A percentile compares a stretch with the other conserved stretches of the same genome.
Conservation (phyloP, 2,888 invertebrate genomes). For the Tenthredo notha region DNA sequence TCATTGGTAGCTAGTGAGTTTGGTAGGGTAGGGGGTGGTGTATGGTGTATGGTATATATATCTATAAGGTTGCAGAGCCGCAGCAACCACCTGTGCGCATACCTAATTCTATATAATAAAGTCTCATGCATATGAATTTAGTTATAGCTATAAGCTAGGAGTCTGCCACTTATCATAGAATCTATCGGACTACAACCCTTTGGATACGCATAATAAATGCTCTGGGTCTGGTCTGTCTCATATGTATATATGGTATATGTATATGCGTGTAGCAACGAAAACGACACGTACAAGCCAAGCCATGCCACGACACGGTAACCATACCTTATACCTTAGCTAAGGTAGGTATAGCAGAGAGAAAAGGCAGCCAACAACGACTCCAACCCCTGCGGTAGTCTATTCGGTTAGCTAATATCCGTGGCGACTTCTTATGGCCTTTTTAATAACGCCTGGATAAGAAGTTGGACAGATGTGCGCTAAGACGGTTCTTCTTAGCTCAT, state of each 20-base stretch:
- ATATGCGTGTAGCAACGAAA: conserved; percentile 54
- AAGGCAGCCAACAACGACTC: background rate
- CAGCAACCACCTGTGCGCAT: conserved; percentile 77
- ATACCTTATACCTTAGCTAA: background rate
- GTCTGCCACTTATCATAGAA: conserved; percentile 71
- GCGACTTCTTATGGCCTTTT: conserved; percentile 52
- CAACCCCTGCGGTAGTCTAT: background rate
- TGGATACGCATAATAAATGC: conserved; percentile 62
- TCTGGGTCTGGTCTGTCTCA: background rate
- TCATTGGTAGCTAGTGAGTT: background rate
- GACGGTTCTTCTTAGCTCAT: background rate
- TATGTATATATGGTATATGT: conserved; percentile 19
- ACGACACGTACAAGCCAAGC: background rate
- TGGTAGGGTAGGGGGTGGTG: background rate
- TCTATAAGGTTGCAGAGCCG: conserved; percentile 56
- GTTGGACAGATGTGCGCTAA: conserved; percentile 49
- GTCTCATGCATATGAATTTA: conserved; percentile 75
- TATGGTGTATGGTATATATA: background rate
- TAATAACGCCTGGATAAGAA: conserved; percentile 41
- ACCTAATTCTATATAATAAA: conserved; percentile 77
- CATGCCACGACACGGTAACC: conserved; percentile 4
- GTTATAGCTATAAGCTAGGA: conserved; percentile 64
- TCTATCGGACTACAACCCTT: conserved; percentile 71
- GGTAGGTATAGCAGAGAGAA: background rate
- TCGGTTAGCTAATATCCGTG: conserved; percentile 52